Base-by-base conservation (phyloP, 2,797 vertebrate genomes). In the Cyclopterus lumpus region DNA sequence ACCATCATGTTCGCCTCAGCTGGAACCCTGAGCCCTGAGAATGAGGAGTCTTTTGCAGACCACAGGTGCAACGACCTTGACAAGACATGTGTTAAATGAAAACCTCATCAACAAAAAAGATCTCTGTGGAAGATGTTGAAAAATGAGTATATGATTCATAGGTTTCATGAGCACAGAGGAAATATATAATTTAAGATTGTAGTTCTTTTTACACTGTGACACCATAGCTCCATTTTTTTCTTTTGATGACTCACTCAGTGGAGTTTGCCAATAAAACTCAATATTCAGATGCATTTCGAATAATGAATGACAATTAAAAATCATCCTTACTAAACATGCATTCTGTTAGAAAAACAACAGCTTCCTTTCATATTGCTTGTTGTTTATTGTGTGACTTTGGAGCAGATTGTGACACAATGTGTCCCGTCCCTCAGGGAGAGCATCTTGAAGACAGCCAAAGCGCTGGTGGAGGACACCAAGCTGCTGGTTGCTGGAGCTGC, bases 1-100 rank as follows among this genome's bases (percentile, higher is more conserved):
- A 99, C 98, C 71, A 99, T 99, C 92, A 99, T 99, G 98, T 99
- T 99, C 60, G 98, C 98, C 28, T 98, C 98, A 0, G 98, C 98
- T 4, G 98, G 98, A 76, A 99, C 98, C 0, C 96, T 99, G 53
- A 97, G 96, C 7, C 95, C 98, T 0, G 98, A 99, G 88, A 97
- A 98, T 74, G 97, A 98, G 0, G 98, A 99, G 89, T 97, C 97
- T 1, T 99, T 99, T 5, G 98, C 98, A 16, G 98, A 99, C 86
- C 98, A 99, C 95, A 98, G 98, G 98, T 99, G 75, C 88, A 88
- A 73, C 59, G 76, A 60, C 70, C 60, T 59, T 22, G 48, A 55
- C 22, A 10, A 30, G n/a, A 65, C 49, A 14, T 12, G 8, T 66
- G 38, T 55, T 26, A 40, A 63, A 60, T 46, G 14, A 60, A 71